Evolutionary conservation across 1,140 invertebrate genomes (phyloP), one percentile per base, ranked within the genome.

Genomic region (Stratiolaelaps scimitus): DNA sequence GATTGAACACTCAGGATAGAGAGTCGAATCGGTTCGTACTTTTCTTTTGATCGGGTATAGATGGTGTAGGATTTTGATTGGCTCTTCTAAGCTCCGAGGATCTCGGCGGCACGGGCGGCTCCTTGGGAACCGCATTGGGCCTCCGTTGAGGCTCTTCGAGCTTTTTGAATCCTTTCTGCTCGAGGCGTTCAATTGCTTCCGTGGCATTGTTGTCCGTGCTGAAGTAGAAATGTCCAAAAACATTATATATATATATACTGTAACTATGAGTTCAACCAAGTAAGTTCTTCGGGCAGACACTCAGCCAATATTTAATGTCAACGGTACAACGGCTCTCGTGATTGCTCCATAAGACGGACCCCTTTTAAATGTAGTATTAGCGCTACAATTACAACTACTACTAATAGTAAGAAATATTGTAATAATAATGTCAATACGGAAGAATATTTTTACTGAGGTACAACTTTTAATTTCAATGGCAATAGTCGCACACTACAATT

Each of bases 151-250:
- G 73, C 7, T 73, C 76, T 70, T 87, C 86, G 67, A 83, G 83
- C 70, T 88, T 89, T n/a, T 80, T 80, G 74, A 87, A 89, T 0
- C 89, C 88, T 80, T 89, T 81, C 19, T 82, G 80, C 30, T 84
- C 77, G 2, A 92, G 77, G 68, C 82, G 83, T 71, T 89, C 85
- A 0, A 86, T 86, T 15, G 87, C 85, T 71, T 84, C 87, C 72
- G 88, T 85, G 2, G 90, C 88, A 75, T 90, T 91, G 72, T 89
- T 89, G 69, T 91, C 88, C 69, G 86, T 84, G 74, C 84, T 86
- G 66, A 83, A 2, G 10, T 19, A 68, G 67, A 28, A 68, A 56
- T 45, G 44, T 48, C 19, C 4, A 48, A 48, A 10, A 40, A 40
- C 10, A 40, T 40, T 40, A 40, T 40, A 40, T 40, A 40, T n/a